These are phyloP conservation scores for Protobothrops mucrosquamatus DNA, from an alignment of 2,113 vertebrate species.

Conservation along the genomic window DNA sequence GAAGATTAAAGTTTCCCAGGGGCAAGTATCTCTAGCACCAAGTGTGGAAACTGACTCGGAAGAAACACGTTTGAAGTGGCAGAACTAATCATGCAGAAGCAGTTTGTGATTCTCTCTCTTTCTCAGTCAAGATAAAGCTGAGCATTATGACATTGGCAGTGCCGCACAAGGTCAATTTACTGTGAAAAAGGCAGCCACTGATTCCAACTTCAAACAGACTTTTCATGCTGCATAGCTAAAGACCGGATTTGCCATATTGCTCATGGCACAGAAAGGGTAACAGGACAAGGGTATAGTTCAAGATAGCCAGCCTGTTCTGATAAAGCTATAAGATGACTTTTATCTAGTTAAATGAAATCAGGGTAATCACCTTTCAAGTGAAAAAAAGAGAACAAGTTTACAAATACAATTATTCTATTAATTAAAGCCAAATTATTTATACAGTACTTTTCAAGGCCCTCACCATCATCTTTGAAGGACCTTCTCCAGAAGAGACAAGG, in stretches of 20 bases:
- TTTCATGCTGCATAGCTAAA: slow-evolving; percentile 65
- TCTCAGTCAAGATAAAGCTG: slow-evolving; percentile 75
- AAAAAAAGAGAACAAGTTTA: background rate
- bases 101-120: slow-evolving; percentile 76
- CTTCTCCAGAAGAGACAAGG: background rate
- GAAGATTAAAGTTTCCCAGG: slow-evolving; percentile 72
- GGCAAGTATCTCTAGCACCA: slow-evolving; percentile 73
- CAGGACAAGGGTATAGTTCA: slow-evolving; percentile 61
- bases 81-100: slow-evolving; percentile 83
- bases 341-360: slow-evolving; percentile 16
- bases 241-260: slow-evolving; percentile 64
- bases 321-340: slow-evolving; percentile 49
- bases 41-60: slow-evolving; percentile 76
- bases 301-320: slow-evolving; percentile 35
- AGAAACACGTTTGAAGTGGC: slow-evolving; percentile 82
- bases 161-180: slow-evolving; percentile 79
- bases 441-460: background rate
- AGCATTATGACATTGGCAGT: slow-evolving; percentile 77
- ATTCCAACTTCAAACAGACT: slow-evolving; percentile 77
- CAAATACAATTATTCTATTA: background rate
- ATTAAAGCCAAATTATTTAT: background rate
- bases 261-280: slow-evolving; percentile 52
- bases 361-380: slow-evolving; percentile 6
- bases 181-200: slow-evolving; percentile 76
- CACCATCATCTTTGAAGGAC: background rate